Percentiles rank a stretch among this genome's conserved stretches.
These are phyloP conservation scores for Prietella phreatophila DNA, from an alignment of 2,113 vertebrate genomes.

Conservation along the genomic window DNA sequence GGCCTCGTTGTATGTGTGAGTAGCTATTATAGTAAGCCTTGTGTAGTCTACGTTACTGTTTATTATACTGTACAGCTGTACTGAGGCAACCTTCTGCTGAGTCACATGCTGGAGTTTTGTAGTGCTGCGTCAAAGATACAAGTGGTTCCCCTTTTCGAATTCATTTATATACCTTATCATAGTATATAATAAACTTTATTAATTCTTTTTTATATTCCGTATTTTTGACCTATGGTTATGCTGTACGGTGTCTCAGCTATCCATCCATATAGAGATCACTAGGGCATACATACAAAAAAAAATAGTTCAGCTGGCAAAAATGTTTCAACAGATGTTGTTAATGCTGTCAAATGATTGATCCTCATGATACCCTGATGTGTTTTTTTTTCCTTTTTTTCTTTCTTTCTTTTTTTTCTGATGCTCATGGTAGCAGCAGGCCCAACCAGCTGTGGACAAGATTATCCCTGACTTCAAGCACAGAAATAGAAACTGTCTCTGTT, in stretches of 20 bases:
- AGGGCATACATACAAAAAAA: background rate
- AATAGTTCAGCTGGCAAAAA: background rate
- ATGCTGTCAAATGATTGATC: background rate
- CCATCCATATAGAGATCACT: background rate
- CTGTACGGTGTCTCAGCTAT: background rate
- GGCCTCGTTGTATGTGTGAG: too few relatives aligned
- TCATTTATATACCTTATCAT: background rate
- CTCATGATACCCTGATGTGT: background rate
- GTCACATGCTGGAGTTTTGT: slow-evolving; percentile 13
- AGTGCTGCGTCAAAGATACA: background rate
- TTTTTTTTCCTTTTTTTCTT: background rate
- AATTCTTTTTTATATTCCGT: background rate
- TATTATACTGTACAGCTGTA: slow-evolving; percentile 27
- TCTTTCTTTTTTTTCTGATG: background rate
- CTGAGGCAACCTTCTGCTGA: slow-evolving; percentile 32
- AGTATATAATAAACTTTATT: background rate
- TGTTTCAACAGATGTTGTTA: background rate
- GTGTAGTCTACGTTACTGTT: slow-evolving; percentile 29
- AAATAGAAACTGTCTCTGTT: slow-evolving; percentile 60
- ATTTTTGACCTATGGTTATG: background rate
- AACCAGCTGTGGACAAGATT: slow-evolving; percentile 70
- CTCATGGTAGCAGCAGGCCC: slow-evolving; percentile 24
- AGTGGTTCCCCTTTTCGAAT: background rate
- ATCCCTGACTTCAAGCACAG: slow-evolving; percentile 62
- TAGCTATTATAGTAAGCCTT: slow-evolving; percentile 23